These are phyloP conservation scores for Gavialis gangeticus DNA, from an alignment of 2,113 vertebrate species.

Conservation along the genomic window DNA sequence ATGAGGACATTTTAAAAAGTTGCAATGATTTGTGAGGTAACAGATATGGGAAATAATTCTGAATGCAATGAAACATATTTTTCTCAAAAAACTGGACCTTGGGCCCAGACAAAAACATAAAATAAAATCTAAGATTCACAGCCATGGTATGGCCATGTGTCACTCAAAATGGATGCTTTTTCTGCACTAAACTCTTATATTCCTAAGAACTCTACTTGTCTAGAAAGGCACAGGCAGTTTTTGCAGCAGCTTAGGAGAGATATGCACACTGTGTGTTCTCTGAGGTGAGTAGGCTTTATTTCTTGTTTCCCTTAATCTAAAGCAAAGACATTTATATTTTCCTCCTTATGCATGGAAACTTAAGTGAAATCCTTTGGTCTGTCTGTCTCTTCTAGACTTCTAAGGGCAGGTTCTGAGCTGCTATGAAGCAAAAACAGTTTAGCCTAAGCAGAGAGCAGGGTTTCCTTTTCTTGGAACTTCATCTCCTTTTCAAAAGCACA, in stretches of 20 bases:
- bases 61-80: neutral
- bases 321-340: neutral
- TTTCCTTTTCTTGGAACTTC: neutral
- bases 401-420: neutral
- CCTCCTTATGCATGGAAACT: neutral
- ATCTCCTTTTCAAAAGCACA: conserved; percentile 2
- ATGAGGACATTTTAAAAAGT: neutral
- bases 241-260: neutral
- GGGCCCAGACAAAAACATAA: neutral
- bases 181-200: neutral
- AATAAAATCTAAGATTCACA: neutral
- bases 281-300: neutral
- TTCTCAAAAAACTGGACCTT: neutral
- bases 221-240: neutral
- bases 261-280: neutral
- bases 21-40: neutral
- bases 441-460: neutral
- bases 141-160: neutral
- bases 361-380: neutral
- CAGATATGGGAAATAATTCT: neutral
- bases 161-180: neutral
- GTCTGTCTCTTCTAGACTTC: neutral
- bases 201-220: neutral
- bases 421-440: neutral
- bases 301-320: neutral